These are phyloP conservation scores for Diplodus sargus DNA, from an alignment of 2,797 vertebrate species.

Conservation along the genomic window DNA sequence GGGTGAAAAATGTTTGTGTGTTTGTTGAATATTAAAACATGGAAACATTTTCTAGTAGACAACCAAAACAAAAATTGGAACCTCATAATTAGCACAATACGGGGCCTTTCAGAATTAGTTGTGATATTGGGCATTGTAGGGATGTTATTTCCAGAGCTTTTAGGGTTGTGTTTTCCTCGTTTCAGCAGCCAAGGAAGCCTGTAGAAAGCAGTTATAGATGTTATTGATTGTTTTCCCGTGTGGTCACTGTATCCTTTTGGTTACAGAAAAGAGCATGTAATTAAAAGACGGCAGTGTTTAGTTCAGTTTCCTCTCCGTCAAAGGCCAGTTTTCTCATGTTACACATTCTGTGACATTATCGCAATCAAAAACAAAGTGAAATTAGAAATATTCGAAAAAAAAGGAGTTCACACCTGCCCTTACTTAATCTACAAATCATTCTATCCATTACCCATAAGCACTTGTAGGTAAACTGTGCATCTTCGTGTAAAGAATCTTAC, in stretches of 20 bases:
- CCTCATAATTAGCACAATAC: no score
- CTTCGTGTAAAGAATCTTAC: slow-evolving; percentile 18
- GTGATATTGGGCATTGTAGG: background rate
- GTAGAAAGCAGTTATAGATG: slow-evolving; percentile 17
- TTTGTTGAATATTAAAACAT: background rate
- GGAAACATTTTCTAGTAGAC: background rate
- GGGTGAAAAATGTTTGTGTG: no score
- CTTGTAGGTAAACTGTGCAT: background rate
- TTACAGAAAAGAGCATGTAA: slow-evolving; percentile 41
- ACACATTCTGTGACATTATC: slow-evolving; percentile 3
- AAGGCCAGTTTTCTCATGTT: background rate
- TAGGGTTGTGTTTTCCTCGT: background rate
- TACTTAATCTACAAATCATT: background rate
- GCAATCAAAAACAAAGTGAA: background rate
- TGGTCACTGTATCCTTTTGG: slow-evolving; percentile 33
- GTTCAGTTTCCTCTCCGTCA: background rate
- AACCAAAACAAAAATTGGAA: no score
- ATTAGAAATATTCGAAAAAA: background rate
- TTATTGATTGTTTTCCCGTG: slow-evolving; percentile 45
- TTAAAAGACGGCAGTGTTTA: slow-evolving; percentile 14
- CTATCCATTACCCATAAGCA: background rate
- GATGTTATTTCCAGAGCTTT: background rate
- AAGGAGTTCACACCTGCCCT: background rate
- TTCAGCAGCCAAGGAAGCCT: background rate
- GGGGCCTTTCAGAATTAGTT: no score